Evolutionary conservation across 1,140 invertebrate species (phyloP), one percentile per base, ranked within the genome.

Genomic region (Penaeus japonicus): DNA sequence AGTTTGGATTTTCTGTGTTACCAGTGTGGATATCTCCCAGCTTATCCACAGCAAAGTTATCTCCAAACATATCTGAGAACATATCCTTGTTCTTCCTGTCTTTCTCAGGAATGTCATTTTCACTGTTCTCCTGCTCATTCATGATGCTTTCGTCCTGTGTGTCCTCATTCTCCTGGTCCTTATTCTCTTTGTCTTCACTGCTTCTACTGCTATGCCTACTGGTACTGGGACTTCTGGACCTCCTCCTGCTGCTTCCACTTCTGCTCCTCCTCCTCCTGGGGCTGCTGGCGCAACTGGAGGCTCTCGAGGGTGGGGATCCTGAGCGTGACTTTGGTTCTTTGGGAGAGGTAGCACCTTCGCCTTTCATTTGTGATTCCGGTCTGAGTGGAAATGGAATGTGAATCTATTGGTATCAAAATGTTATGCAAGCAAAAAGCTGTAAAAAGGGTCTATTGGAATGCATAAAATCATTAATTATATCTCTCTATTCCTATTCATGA

Each of bases 1-100:
- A 93, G 87, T 96, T 96, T 0, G 97, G 97, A 93, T 98, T 98
- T 91, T 98, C 97, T 12, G 83, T 73, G 90, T 94, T 95, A 27
- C 87, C 87, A 53, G 35, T 90, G 89, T 89, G 87, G 35, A 89
- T 87, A 27, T 89, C 90, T n/a, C 90, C 88, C 5, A 89, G 59
- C 53, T 86, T 89, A 53, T 90, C 90, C 7, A 87, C 84, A 18
- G 85, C 88, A 89, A 90, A 90, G 65, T 90, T 89, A 47, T 90
- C 90, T 22, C 86, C 87, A 88, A 90, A 90, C 90, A 90, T 90
- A 47, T 90, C 90, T 7, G 84, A 89, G 78, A 89, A 90, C 88
- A 89, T 89, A 70, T 90, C 87, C 27, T 91, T 88, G 75, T 78
- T 89, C n/a, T 73, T 82, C 65, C 88, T 84, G 15, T 91, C 91